Conservation (phyloP, 2,797 vertebrate species). For the Phylloscopus collybita region DNA sequence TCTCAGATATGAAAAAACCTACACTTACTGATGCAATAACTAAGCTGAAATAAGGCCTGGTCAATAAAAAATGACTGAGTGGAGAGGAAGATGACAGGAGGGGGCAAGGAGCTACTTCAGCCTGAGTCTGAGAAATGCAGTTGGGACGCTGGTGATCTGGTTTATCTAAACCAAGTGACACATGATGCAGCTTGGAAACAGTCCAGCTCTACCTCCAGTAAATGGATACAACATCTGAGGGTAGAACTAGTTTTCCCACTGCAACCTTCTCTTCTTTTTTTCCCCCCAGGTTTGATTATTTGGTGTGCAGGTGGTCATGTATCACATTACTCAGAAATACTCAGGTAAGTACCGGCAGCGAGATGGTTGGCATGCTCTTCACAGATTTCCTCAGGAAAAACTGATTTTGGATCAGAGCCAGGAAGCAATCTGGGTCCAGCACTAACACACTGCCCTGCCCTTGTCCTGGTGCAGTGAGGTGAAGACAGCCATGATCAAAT, state of each 20-base stretch:
- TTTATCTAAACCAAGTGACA: neutral
- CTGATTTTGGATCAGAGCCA: neutral
- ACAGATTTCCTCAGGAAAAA: neutral
- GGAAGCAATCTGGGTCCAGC: neutral
- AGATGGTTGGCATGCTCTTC: neutral
- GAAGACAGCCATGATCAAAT: neutral
- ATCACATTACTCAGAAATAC: neutral
- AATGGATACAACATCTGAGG: neutral
- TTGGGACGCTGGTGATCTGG: fast-evolving
- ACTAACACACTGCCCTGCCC: neutral
- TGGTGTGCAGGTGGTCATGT: neutral
- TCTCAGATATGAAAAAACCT: neutral
- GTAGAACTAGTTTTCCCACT: neutral
- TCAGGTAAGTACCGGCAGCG: neutral
- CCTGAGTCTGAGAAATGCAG: neutral
- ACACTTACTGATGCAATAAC: neutral
- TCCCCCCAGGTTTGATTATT: neutral
- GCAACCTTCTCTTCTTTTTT: neutral
- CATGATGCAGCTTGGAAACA: neutral
- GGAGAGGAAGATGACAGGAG: neutral
- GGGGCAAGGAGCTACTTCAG: neutral
- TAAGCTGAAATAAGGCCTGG: neutral
- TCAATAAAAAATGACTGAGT: neutral
- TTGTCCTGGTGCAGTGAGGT: neutral
- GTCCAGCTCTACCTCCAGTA: neutral